These are phyloP conservation scores for Leucophenga varia DNA, from an alignment of 1,140 invertebrate genomes.

Conservation along the genomic window DNA sequence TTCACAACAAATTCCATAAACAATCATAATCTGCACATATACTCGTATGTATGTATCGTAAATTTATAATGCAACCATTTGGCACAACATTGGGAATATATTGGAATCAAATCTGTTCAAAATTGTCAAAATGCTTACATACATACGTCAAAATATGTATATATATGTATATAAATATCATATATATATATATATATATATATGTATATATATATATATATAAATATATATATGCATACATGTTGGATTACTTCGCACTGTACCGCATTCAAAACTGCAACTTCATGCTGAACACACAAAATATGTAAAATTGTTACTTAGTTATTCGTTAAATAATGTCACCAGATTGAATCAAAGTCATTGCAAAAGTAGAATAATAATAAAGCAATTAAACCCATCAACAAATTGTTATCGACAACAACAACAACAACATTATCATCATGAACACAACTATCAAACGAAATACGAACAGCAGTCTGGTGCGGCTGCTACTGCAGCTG, in stretches of 20 bases:
- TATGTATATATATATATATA: too few relatives aligned
- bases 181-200: too few relatives aligned
- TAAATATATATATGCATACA: too few relatives aligned
- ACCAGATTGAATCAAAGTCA: slow-evolving; percentile 4
- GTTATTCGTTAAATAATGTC: too few relatives aligned
- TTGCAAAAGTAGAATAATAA: slow-evolving; percentile 19
- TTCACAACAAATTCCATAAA: neutral
- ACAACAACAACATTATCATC: slow-evolving; percentile 15
- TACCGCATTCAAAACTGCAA: too few relatives aligned
- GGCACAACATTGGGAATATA: neutral
- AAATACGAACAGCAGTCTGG: slow-evolving; percentile 9
- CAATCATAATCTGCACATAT: neutral
- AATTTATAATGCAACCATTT: too few relatives aligned
- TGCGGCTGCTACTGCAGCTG: slow-evolving; percentile 5
- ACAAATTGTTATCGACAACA: neutral
- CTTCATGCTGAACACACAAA: too few relatives aligned
- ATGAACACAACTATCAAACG: slow-evolving; percentile 11
- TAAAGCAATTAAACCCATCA: slow-evolving; percentile 12
- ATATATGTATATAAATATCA: too few relatives aligned
- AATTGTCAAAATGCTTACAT: neutral
- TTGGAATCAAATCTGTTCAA: neutral
- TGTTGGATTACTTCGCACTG: too few relatives aligned
- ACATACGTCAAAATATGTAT: neutral
- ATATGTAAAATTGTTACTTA: too few relatives aligned
- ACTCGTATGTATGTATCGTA: neutral